A percentile compares a stretch with the other conserved stretches of the same genome.
Conservation (phyloP, 2,888 invertebrate species). For the Drosophila koepferae region DNA sequence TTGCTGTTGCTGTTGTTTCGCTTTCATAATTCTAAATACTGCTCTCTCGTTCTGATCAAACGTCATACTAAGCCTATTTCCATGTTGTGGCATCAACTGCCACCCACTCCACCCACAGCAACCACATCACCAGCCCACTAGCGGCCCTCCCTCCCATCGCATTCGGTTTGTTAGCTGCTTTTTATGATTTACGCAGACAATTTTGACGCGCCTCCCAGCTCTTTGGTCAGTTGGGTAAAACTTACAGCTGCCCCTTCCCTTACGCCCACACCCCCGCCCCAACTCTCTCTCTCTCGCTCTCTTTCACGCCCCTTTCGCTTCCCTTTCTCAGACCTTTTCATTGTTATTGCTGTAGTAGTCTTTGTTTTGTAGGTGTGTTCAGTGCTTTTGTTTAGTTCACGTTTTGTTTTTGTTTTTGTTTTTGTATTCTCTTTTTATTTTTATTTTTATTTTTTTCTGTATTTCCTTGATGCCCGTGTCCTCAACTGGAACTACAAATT, state of each 20-base stretch:
- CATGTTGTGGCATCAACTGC: slow-evolving; percentile 9
- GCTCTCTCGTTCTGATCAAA: slow-evolving; percentile 63
- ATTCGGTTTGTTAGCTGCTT: slow-evolving; percentile 49
- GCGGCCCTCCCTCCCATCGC: slow-evolving; percentile 40
- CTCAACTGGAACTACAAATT: slow-evolving; percentile 51
- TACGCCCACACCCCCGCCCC: background rate
- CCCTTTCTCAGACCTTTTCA: slow-evolving; percentile 13
- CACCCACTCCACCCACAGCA: background rate
- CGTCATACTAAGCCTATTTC: slow-evolving; percentile 64
- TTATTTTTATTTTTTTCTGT: background rate
- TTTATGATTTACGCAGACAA: slow-evolving; percentile 75
- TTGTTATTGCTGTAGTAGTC: slow-evolving; percentile 37
- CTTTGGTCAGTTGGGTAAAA: slow-evolving; percentile 55
- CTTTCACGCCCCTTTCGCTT: background rate
- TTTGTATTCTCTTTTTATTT: no score
- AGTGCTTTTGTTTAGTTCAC: slow-evolving; percentile 38
- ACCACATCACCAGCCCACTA: background rate
- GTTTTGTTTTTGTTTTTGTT: slow-evolving; percentile 4
- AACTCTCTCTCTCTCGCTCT: background rate
- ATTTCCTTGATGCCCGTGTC: slow-evolving; percentile 10
- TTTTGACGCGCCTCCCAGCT: slow-evolving; percentile 52
- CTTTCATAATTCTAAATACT: slow-evolving; percentile 66
- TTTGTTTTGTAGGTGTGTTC: slow-evolving; percentile 62
- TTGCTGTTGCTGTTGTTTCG: slow-evolving; percentile 22
- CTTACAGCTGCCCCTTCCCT: slow-evolving; percentile 21